phyloP scores from a whole-genome alignment of 2,797 vertebrate genomes.

The Synanceia verrucosa region DNA sequence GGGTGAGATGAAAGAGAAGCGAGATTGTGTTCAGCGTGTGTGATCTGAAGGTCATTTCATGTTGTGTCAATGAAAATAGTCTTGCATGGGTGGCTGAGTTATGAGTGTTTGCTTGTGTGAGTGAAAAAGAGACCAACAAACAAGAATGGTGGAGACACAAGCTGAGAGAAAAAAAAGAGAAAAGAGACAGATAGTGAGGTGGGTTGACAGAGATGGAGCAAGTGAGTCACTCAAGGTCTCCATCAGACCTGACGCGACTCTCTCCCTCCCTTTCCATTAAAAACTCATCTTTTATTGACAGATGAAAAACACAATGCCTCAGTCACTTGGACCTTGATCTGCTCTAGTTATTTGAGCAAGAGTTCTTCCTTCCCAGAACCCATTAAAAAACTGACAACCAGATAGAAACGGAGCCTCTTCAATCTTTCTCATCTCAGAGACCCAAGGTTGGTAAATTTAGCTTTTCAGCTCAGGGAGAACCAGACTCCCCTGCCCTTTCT shows the following conservation, averaged over 20 bases:
- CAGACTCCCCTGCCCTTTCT: not conserved
- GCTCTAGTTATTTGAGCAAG: slow-evolving; percentile 47
- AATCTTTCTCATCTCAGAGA: slow-evolving; percentile 32
- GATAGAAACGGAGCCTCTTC: slow-evolving; percentile 18
- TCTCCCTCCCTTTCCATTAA: slow-evolving; percentile 58
- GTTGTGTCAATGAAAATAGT: slow-evolving; percentile 50
- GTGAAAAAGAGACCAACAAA: slow-evolving; percentile 35
- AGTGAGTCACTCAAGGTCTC: slow-evolving; percentile 64
- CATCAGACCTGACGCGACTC: slow-evolving; percentile 3
- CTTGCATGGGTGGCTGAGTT: slow-evolving; percentile 15
- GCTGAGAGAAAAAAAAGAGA: not conserved
- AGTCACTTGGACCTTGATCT: slow-evolving; percentile 60
- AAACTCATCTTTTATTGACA: slow-evolving; percentile 74
- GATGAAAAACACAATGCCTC: slow-evolving; percentile 63
- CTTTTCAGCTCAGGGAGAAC: slow-evolving; percentile 4
- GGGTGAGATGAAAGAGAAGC: slow-evolving; percentile 18
- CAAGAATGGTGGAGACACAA: slow-evolving; percentile 12
- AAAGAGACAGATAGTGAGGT: slow-evolving; percentile 9
- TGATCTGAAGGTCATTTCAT: slow-evolving; percentile 67
- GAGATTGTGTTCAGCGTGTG: slow-evolving; percentile 27
- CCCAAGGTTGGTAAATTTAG: slow-evolving; percentile 30
- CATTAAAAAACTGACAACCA: slow-evolving; percentile 52
- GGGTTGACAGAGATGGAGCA: slow-evolving; percentile 37
- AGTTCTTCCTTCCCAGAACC: slow-evolving; percentile 36
- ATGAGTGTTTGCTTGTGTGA: slow-evolving; percentile 22